Base-by-base conservation (phyloP, 2,113 vertebrate genomes). In the Chelonoidis abingdonii region DNA sequence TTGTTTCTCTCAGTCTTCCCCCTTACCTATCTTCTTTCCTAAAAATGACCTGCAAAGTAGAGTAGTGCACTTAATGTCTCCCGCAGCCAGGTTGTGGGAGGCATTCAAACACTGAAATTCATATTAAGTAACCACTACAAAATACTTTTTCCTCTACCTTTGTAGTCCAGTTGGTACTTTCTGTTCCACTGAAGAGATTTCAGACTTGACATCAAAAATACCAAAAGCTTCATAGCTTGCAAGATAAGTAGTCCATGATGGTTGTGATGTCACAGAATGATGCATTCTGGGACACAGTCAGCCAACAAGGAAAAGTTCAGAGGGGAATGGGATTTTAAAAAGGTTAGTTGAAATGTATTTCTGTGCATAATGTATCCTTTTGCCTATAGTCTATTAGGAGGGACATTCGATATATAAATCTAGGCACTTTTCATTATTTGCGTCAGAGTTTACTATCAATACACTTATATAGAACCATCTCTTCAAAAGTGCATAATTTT, bases 141-240 rank as follows among this genome's bases (percentile, higher is more conserved):
- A 8, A 53, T 38, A 38, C 38, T 19, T 59, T 56, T 24, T 65
- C 44, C 25, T 38, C 10, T 76, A 0, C 41, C 41, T 78, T 12
- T 83, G 6, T 24, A 44, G 22, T 95, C 96, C 88, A 76, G 47
- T 80, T 65, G 7, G 25, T 84, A 62, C 89, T 31, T 86, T 84
- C 24, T 82, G 31, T 0, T n/a, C 6, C 0, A 1, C 10, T 81
- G 44, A 75, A 90, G 47, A 24, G 49, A 35, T 5, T 22, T 16
- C 0, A 0, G 4, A 65, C 53, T 41, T 44, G 47, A 59, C 86
- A 59, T 35, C 79, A 44, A 88, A 91, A 94, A 88, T 59, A 47
- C 41, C 6, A 78, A 4, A 2, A 69, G 0, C 0, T 27, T 35
- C 0, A 0, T 72, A 89, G 38, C n/a, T 88, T 83, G 49, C 53